Conservation (phyloP, 2,113 vertebrate species). For the Poeciliopsis prolifica region DNA sequence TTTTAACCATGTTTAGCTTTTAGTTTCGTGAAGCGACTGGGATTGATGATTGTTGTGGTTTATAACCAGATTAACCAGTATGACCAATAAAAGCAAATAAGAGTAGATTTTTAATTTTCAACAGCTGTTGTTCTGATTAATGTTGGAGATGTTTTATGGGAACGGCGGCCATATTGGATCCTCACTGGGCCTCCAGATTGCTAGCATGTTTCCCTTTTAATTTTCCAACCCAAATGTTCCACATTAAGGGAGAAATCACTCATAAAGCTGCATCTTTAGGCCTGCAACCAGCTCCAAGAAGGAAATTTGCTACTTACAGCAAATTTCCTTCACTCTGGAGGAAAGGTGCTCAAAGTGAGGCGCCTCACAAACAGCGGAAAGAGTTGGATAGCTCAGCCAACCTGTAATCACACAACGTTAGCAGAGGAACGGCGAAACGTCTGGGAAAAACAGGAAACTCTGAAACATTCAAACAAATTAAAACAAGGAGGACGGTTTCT, state of each 20-base stretch:
- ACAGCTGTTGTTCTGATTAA: too few relatives aligned
- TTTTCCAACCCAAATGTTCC: neutral
- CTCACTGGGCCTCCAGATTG: too few relatives aligned
- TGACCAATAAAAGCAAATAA: too few relatives aligned
- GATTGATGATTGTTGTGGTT: too few relatives aligned
- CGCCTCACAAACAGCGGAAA: constrained; percentile 67
- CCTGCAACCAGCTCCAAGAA: constrained; percentile 2
- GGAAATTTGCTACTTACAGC: constrained; percentile 39
- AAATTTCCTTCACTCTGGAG: constrained; percentile 50
- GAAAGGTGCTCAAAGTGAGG: constrained; percentile 5
- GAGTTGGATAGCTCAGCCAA: constrained; percentile 68
- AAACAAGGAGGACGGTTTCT: constrained; percentile 48
- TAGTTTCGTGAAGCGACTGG: too few relatives aligned
- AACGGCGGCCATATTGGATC: too few relatives aligned
- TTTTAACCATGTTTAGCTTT: too few relatives aligned
- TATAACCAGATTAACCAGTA: too few relatives aligned
- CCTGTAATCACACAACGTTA: constrained; percentile 70
- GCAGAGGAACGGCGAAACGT: constrained; percentile 71
- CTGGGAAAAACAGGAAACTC: constrained; percentile 72
- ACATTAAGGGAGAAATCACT: too few relatives aligned
- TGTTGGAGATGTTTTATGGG: too few relatives aligned
- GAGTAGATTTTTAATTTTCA: too few relatives aligned
- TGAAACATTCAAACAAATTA: constrained; percentile 83
- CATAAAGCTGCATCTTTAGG: neutral
- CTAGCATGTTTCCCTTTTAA: neutral